These are phyloP conservation scores for Philereme vetulata DNA, from an alignment of 2,888 invertebrate species.

Conservation along the genomic window DNA sequence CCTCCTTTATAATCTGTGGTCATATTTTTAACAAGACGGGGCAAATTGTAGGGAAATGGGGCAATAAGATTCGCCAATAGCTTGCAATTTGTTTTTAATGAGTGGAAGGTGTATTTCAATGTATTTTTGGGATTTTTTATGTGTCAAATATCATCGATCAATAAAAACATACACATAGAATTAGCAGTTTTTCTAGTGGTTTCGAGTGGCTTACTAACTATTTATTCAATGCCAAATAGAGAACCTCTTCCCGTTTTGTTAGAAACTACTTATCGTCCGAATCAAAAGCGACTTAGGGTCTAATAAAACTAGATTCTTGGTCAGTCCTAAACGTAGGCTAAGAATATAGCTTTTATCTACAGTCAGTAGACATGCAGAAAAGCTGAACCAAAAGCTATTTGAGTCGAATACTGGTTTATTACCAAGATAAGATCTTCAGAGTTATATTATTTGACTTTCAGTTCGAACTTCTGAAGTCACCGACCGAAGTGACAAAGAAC, in stretches of 20 bases:
- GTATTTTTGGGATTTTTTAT: no score
- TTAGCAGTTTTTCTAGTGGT: no score
- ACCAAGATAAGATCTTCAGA: slow-evolving; percentile 15
- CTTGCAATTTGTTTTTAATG: neutral
- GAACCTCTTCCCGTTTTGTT: no score
- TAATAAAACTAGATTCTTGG: no score
- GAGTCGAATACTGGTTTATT: slow-evolving; percentile 15
- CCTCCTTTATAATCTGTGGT: neutral
- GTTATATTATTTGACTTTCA: slow-evolving; percentile 30
- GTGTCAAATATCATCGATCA: no score
- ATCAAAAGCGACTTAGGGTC: no score
- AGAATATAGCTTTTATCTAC: neutral
- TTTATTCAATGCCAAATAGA: no score
- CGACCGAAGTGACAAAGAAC: slow-evolving; percentile 26
- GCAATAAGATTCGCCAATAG: slow-evolving; percentile 2
- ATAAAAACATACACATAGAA: no score
- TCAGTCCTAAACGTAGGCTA: neutral
- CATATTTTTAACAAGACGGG: slow-evolving; percentile 45
- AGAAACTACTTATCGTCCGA: no score
- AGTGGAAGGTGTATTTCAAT: no score
- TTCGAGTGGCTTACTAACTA: no score
- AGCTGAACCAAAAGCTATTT: slow-evolving; percentile 4
- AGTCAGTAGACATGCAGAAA: slow-evolving; percentile 13
- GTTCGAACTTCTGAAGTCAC: slow-evolving; percentile 26
- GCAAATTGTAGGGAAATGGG: slow-evolving; percentile 11